Percentiles rank a stretch among this genome's conserved stretches.
These are phyloP conservation scores for Drosophila mimetica DNA, from an alignment of 2,888 invertebrate species.

Conservation along the genomic window DNA sequence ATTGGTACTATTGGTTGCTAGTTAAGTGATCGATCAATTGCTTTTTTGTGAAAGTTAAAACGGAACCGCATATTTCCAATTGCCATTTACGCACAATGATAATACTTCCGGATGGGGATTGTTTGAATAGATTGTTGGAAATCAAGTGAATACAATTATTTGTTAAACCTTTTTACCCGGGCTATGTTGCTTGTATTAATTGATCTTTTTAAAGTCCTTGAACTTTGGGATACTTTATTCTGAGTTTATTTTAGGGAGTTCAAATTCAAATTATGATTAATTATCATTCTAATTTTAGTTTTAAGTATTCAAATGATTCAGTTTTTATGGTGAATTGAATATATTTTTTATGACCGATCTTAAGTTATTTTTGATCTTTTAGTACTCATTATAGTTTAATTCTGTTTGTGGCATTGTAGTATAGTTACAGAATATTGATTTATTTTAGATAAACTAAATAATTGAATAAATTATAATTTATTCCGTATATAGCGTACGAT, in stretches of 20 bases:
- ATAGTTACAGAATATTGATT: too few relatives aligned
- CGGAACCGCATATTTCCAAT: conserved; percentile 53
- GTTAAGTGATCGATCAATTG: conserved; percentile 41
- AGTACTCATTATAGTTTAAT: too few relatives aligned
- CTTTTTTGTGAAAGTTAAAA: conserved; percentile 47
- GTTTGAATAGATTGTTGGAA: conserved; percentile 3
- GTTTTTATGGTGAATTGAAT: not conserved
- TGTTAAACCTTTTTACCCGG: not conserved
- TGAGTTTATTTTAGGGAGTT: not conserved
- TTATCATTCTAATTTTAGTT: not conserved
- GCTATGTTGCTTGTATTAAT: not conserved
- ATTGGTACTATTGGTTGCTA: conserved; percentile 43
- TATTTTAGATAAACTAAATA: too few relatives aligned
- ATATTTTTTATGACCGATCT: not conserved
- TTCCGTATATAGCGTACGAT: too few relatives aligned
- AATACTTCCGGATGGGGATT: conserved; percentile 51
- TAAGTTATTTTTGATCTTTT: too few relatives aligned
- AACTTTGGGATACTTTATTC: conserved; percentile 3
- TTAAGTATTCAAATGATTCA: not conserved
- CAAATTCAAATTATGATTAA: not conserved
- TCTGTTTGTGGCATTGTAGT: too few relatives aligned
- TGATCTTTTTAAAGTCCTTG: conserved; percentile 19
- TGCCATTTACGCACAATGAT: conserved; percentile 47
- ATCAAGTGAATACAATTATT: not conserved
- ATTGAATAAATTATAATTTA: too few relatives aligned